These are phyloP conservation scores for Onchidella celtica DNA, from an alignment of 2,888 invertebrate species.

Conservation along the genomic window DNA sequence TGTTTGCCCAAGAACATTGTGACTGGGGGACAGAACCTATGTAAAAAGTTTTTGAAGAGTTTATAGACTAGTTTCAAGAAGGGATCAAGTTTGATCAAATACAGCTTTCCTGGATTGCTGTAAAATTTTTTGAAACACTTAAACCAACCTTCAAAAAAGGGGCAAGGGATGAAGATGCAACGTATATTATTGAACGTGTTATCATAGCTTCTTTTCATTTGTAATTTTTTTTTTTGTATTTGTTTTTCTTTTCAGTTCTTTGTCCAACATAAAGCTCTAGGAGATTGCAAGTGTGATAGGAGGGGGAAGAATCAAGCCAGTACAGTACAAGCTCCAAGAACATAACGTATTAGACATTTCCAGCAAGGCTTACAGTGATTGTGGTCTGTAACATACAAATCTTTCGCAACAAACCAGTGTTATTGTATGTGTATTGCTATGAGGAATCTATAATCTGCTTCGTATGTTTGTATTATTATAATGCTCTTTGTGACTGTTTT, in stretches of 20 bases:
- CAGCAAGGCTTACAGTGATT: not conserved
- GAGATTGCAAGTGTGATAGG: not conserved
- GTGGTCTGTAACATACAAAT: not conserved
- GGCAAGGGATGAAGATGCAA: too few relatives aligned
- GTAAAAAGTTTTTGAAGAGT: too few relatives aligned
- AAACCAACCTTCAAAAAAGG: too few relatives aligned
- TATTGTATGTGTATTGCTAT: constrained; percentile 20
- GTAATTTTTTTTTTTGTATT: too few relatives aligned
- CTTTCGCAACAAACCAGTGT: not conserved
- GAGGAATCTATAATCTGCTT: constrained; percentile 23
- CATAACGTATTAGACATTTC: not conserved
- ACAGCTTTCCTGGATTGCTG: too few relatives aligned
- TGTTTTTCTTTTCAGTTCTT: constrained; percentile 47
- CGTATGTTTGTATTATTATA: not conserved
- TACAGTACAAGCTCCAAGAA: not conserved
- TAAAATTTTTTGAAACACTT: too few relatives aligned
- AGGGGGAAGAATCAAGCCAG: not conserved
- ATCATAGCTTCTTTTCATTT: not conserved
- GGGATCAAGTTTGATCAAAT: too few relatives aligned
- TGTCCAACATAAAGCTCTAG: constrained; percentile 45
- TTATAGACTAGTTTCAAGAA: not conserved
- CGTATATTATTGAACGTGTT: not conserved
- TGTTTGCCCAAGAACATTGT: too few relatives aligned
- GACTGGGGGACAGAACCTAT: too few relatives aligned
- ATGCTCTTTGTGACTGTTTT: not conserved